Evolutionary conservation across 2,888 invertebrate species (phyloP).

Genomic region (Sturmia bella): DNA sequence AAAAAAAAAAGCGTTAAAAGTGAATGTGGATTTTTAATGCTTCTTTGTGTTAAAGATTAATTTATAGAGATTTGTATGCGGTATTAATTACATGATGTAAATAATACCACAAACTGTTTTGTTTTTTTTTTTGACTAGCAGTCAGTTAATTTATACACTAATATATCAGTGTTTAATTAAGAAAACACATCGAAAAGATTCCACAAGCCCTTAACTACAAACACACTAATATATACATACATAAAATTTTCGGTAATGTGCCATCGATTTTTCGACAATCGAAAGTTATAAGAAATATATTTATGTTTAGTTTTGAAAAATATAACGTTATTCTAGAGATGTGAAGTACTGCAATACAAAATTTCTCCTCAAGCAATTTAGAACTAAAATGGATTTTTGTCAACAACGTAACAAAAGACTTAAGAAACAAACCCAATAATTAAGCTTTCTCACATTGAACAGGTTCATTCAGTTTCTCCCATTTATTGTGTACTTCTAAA

Average conservation of each 20-base stretch:
- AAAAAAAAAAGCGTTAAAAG: conserved; percentile 16
- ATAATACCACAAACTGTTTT: conserved; percentile 43
- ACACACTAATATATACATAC: no score
- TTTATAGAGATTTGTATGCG: conserved; percentile 13
- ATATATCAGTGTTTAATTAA: conserved; percentile 13
- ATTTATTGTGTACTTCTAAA: conserved; percentile 7
- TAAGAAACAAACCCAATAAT: conserved; percentile 34
- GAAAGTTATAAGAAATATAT: no score
- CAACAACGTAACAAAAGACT: conserved; percentile 49
- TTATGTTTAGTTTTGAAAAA: no score
- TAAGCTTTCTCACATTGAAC: background rate
- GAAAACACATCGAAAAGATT: conserved; percentile 13
- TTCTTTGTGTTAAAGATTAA: conserved; percentile 23
- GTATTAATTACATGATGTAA: conserved; percentile 56
- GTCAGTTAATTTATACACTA: conserved; percentile 11
- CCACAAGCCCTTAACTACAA: background rate
- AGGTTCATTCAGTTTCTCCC: background rate
- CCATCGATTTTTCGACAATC: no score
- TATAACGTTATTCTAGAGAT: conserved; percentile 2
- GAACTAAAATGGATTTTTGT: conserved; percentile 12
- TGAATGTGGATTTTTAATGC: conserved; percentile 40
- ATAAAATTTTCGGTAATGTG: no score
- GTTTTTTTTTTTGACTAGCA: background rate
- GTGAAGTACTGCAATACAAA: background rate
- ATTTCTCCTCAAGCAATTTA: conserved; percentile 12